A percentile compares a stretch with the other conserved stretches of the same genome.
These are phyloP conservation scores for Pelecanoides urinatrix DNA, from an alignment of 2,113 vertebrate genomes.

Conservation along the genomic window DNA sequence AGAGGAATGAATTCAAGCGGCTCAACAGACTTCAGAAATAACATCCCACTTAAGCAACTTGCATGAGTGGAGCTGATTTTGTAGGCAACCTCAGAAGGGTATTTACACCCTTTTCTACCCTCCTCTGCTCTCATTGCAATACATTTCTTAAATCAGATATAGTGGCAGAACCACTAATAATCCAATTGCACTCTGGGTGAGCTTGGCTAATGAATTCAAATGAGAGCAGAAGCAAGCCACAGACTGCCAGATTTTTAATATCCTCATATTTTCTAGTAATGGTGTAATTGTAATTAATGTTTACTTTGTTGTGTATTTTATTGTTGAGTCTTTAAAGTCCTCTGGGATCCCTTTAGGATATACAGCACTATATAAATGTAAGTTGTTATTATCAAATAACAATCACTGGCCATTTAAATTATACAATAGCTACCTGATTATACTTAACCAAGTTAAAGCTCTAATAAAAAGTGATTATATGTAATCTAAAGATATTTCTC, in stretches of 20 bases:
- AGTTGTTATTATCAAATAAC: slow-evolving; percentile 63
- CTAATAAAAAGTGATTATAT: slow-evolving; percentile 37
- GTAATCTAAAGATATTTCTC: slow-evolving; percentile 31
- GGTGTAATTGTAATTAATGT: slow-evolving; percentile 55
- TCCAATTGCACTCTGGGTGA: not conserved
- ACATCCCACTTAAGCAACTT: not conserved
- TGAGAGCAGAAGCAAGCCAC: slow-evolving; percentile 12
- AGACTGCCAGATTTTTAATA: slow-evolving; percentile 34
- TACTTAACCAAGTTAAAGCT: slow-evolving; percentile 37
- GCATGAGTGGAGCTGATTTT: not conserved
- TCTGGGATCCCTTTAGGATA: slow-evolving; percentile 46
- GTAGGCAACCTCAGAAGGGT: not conserved
- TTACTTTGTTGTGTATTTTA: slow-evolving; percentile 51
- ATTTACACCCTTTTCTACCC: not conserved
- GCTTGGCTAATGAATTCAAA: slow-evolving; percentile 38
- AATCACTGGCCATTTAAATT: slow-evolving; percentile 49
- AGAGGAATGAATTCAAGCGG: not conserved
- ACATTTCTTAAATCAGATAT: not conserved
- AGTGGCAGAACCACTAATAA: slow-evolving; percentile 16
- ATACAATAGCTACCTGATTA: slow-evolving; percentile 63
- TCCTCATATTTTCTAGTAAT: slow-evolving; percentile 41
- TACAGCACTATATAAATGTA: slow-evolving; percentile 41
- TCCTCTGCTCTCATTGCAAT: not conserved
- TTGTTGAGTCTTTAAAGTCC: slow-evolving; percentile 43
- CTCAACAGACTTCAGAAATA: not conserved